Evolutionary conservation across 2,888 invertebrate genomes (phyloP), one percentile per base, ranked within the genome.

Genomic region (Metallyticus violacea): DNA sequence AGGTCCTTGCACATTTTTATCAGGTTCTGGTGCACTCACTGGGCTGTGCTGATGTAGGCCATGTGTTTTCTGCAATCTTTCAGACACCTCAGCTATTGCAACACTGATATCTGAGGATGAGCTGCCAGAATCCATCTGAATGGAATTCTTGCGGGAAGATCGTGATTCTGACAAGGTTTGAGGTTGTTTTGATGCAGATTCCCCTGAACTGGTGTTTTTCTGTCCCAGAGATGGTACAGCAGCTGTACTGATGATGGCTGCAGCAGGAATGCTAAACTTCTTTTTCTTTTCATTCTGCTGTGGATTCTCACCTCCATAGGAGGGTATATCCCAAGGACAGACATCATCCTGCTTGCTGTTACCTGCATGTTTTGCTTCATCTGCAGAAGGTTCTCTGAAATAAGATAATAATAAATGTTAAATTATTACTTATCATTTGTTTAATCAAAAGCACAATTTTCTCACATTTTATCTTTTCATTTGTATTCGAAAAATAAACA

Each of bases 71-170:
- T 94, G 93, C 89, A 95, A 92, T 89, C 95, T 92, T 88, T 93
- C 94, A 28, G 93, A 92, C 81, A 93, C 93, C 90, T 93, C 94
- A 88, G 92, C 91, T 29, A 92, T 90, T 80, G 93, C 93, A 81
- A 93, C 92, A 90, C 95, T 95, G 88, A 96, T 94, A 91, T 97
- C 96, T 26, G 96, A 96, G 15, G 95, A 95, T n/a, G 95, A 95
- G 90, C 95, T 95, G 90, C 94, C 95, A 25, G 95, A 95, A 91
- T 96, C 95, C 80, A 95, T 91, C 89, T 93, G 93, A 22, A 93
- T 92, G 5, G 95, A 95, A 91, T 95, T 95, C 90, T 95, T 95
- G 29, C 95, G 93, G 26, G 94, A 86, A 30, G 86, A 26, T 81
- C 81, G 76, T 25, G 77, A 29, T 26, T 83, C 83, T 77, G 83